Conservation (phyloP, 2,888 invertebrate genomes). For the Aplocera efformata region DNA sequence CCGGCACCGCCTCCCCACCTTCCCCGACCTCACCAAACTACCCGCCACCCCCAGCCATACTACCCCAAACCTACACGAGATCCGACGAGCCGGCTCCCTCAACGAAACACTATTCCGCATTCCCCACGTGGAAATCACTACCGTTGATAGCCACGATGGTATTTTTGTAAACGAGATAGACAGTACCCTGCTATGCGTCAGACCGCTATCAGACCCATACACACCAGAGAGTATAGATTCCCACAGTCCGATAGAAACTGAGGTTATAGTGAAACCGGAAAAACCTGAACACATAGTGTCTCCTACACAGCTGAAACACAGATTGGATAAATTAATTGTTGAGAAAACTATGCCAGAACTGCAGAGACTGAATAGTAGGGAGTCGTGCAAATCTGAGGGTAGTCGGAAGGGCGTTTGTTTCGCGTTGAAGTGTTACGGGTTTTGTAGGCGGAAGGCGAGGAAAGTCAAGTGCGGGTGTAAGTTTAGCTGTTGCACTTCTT, state of each 20-base stretch:
- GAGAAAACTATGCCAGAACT: constrained; percentile 49
- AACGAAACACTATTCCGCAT: constrained; percentile 59
- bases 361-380: constrained; percentile 59
- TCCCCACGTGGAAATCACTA: constrained; percentile 74
- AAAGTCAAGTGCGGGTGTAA: constrained; percentile 57
- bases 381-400: constrained; percentile 61
- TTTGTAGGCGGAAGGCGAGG: constrained; percentile 60
- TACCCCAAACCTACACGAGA: constrained; percentile 33
- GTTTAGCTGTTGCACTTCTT: constrained; percentile 54
- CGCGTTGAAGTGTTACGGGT: constrained; percentile 67
- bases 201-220: constrained; percentile 83
- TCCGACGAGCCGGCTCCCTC: constrained; percentile 54
- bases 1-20: constrained; percentile 42
- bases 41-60: constrained; percentile 4
- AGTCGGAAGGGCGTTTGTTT: constrained; percentile 60
- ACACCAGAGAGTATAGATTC: constrained; percentile 92
- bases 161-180: constrained; percentile 80
- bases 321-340: constrained; percentile 72
- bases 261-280: constrained; percentile 40
- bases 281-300: constrained; percentile 76
- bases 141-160: constrained; percentile 66
- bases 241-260: constrained; percentile 81
- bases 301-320: constrained; percentile 82
- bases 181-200: constrained; percentile 62
- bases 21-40: constrained; percentile 48